These are phyloP conservation scores for Serilophus lunatus DNA, from an alignment of 2,113 vertebrate genomes.

Conservation along the genomic window DNA sequence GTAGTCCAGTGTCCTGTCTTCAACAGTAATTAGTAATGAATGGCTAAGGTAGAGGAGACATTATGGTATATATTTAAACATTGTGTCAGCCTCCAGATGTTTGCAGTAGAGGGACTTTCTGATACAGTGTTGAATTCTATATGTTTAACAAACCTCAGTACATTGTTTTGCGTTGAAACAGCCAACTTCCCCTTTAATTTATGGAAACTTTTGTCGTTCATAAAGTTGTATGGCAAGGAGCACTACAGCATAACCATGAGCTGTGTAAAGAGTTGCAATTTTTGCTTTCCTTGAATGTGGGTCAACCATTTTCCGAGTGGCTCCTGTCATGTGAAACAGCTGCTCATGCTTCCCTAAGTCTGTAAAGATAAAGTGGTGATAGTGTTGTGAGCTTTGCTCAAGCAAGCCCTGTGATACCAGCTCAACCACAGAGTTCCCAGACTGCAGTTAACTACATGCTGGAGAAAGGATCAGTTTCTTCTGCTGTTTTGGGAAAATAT, in stretches of 20 bases:
- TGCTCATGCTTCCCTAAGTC: neutral
- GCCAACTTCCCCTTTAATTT: neutral
- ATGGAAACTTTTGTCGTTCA: neutral
- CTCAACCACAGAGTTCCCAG: neutral
- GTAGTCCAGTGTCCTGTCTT: neutral
- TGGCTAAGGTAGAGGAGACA: neutral
- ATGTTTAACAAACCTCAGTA: neutral
- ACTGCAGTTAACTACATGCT: neutral
- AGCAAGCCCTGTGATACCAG: neutral
- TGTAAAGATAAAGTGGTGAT: neutral
- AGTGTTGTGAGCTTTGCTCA: neutral
- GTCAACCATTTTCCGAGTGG: neutral
- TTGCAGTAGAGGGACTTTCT: neutral
- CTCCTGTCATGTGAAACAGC: neutral
- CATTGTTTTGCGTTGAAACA: neutral
- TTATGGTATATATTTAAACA: neutral
- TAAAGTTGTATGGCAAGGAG: neutral
- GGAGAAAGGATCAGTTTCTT: neutral
- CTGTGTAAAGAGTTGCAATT: neutral
- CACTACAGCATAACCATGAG: accelerated
- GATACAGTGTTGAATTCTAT: neutral
- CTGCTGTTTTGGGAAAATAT: neutral
- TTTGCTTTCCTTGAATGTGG: neutral
- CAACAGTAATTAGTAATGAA: neutral
- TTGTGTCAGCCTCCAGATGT: neutral